Evolutionary conservation across 1,140 invertebrate species (phyloP), one percentile per base, ranked within the genome.

Genomic region (Antheraea pernyi): DNA sequence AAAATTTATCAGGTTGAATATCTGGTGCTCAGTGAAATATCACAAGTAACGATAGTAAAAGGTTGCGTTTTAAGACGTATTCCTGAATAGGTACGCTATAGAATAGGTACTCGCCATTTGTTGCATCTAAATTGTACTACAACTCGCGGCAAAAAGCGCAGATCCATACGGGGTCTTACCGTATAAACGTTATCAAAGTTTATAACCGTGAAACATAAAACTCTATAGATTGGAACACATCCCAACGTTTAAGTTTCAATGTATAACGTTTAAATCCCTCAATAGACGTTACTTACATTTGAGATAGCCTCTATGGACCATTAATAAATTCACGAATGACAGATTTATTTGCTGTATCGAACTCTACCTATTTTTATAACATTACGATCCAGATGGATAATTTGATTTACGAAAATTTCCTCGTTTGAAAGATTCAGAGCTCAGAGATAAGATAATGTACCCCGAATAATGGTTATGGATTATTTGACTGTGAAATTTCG

Each of bases 311-410:
- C 42, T n/a, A 46, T 65, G 42, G 46, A 66, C 30, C 19, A 66
- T 66, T 59, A 58, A 46, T 66, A 19, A 48, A 48, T 65, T 10
- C 48, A 22, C 8, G 8, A 30, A 36, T 58, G 65, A 66, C 48
- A 59, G 48, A 59, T 66, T 59, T 66, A 66, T 66, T 66, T 22
- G 61, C 61, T 16, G 19, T 16, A 63, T 18, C 36, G 61, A 37
- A 16, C 36, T 37, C 36, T 63, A 10, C 37, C 11, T 63, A 63
- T 63, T 63, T 63, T 63, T 36, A 30, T 36, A 53, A 53, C 46
- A n/a, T n/a, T 53, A 13, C 13, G 5, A 16, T 53, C 0, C 46
- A 53, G 46, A 53, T n/a, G 46, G 16, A n/a, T 16, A 16, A 53
- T 16, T n/a, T 53, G 46, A 53, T 13, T 53, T n/a, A 53, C 46